Evolutionary conservation across 2,113 vertebrate species (phyloP), one percentile per base, ranked within the genome.

Genomic region (Zosterops japonicus): DNA sequence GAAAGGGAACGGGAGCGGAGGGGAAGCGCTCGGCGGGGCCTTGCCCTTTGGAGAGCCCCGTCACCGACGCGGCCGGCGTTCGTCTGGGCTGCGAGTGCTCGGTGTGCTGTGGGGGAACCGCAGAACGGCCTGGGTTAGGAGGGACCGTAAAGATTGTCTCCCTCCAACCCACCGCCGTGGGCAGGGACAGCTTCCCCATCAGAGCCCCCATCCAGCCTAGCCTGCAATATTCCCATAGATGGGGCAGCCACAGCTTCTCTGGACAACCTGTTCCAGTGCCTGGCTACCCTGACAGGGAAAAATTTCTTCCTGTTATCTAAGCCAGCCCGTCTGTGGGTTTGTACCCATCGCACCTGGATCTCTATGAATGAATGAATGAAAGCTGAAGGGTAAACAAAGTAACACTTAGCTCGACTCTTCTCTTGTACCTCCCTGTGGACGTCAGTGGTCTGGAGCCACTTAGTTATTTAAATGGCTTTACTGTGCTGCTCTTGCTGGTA

Each of bases 401-500:
- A 52, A 3, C 16, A 1, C 1, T 35, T 27, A 21, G 39, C 25
- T 52, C 0, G 3, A 8, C 31, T 12, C 42, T 16, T 31, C 8
- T 16, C 1, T 4, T 5, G 1, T 35, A 44, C 50, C 36, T 81
- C 79, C 14, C 0, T 10, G 60, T 19, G 71, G 76, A 6, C 4
- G 0, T 5, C 4, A 4, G 47, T 14, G 82, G 39, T 17, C 33
- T 71, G 36, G 29, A 47, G 4, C 7, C 24, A 0, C 22, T 11
- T 5, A 6, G 10, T n/a, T 42, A 7, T 3, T 1, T 3, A 2
- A 12, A 14, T 9, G n/a, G 6, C 6, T 67, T 27, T 36, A 0
- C 9, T 36, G 49, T 8, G 4, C 28, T 59, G 20, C 19, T 64
- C 12, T 12, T 12, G 31, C 24, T 70, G 56, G 18, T 61, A 20